phyloP scores from a whole-genome alignment of 2,113 vertebrate species.

The Pantherophis guttatus region DNA sequence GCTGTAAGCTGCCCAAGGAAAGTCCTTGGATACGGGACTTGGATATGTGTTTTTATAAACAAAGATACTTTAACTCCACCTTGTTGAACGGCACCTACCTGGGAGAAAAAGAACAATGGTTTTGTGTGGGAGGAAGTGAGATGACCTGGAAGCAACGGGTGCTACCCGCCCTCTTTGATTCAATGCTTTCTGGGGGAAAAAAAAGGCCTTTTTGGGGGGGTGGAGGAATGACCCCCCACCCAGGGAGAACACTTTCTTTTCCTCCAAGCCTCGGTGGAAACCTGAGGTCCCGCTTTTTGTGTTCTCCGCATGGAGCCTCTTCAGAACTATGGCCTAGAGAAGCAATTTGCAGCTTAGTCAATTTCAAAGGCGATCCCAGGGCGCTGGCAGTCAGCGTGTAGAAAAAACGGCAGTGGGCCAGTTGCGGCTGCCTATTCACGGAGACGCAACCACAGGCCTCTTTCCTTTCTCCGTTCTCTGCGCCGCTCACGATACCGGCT shows the following conservation, averaged over 20 bases:
- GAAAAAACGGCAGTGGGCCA: neutral
- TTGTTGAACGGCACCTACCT: neutral
- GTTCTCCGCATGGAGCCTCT: neutral
- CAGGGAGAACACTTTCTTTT: neutral
- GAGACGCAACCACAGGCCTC: neutral
- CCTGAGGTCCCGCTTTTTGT: neutral
- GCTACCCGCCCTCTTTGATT: fast-evolving
- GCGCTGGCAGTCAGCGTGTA: neutral
- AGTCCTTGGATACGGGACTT: too few relatives aligned
- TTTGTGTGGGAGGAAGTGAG: neutral
- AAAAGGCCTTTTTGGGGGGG: neutral
- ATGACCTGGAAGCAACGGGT: neutral
- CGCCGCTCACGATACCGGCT: slow-evolving; percentile 48
- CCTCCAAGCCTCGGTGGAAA: neutral
- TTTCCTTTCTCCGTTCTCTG: neutral
- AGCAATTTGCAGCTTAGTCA: neutral
- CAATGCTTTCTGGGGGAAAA: neutral
- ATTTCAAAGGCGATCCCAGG: neutral
- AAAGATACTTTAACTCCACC: neutral
- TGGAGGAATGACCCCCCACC: neutral
- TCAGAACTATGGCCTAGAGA: neutral
- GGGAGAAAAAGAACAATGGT: neutral
- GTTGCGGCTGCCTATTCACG: neutral
- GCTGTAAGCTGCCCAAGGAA: neutral
- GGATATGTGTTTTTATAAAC: too few relatives aligned